Evolutionary conservation across 2,797 vertebrate genomes (phyloP), one percentile per base, ranked within the genome.

Genomic region (Balearica regulorum): DNA sequence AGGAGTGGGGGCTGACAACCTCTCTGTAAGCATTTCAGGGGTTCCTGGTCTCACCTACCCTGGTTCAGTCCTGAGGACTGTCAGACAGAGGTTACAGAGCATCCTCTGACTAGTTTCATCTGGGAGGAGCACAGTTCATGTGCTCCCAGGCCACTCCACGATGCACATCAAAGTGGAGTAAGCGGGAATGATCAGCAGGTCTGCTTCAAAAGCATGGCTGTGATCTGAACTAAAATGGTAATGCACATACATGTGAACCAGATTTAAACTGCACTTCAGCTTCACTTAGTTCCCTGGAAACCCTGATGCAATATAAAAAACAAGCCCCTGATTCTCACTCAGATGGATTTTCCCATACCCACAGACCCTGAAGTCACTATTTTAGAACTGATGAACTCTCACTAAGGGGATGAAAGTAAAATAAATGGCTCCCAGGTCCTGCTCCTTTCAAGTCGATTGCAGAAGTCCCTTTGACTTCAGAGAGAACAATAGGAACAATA

Each of bases 371-470:
- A 80, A 90, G 43, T 82, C 81, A 72, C 79, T 76, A 55, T 76
- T 83, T 93, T 70, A 43, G 87, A 89, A 65, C 79, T n/a, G 87
- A 78, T 37, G 80, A 93, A 95, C 79, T 92, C 73, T 78, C 87
- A 78, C 0, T 0, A 4, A 72, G 72, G 33, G 72, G 48, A 93
- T 66, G 84, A 95, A 96, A 96, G 95, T 87, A 83, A 96, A 96
- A 96, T 54, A 93, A 95, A 95, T 84, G 87, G 93, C 87, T 96
- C 79, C 57, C 44, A 69, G 53, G 93, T 93, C 87, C 94, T 94
- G 93, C 92, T 95, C 93, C 96, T 94, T 97, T 97, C 93, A 96
- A 97, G 94, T 89, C 58, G 31, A 95, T 89, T 95, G 95, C 94
- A 86, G 92, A 96, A 94, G 87, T 62, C 82, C 70, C 87, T 93